Percentiles rank a stretch among this genome's conserved stretches.
phyloP scores from a whole-genome alignment of 2,797 vertebrate species.

The Serranus cabrilla region DNA sequence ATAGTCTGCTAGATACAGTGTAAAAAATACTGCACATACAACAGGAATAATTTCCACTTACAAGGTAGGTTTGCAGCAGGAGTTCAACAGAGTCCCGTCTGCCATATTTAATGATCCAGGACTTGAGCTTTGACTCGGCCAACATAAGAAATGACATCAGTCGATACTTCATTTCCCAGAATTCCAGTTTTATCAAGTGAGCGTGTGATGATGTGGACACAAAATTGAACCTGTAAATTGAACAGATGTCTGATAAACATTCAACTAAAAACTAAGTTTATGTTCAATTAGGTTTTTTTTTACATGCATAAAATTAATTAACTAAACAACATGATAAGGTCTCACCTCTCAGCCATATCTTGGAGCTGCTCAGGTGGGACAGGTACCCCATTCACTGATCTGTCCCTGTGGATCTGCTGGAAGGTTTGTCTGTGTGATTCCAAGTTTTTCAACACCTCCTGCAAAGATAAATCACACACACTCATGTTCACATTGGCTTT shows the following conservation, averaged over 20 bases:
- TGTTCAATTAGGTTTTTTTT: too few relatives aligned
- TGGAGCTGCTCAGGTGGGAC: constrained; percentile 96
- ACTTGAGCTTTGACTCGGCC: constrained; percentile 98
- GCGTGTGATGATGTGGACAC: constrained; percentile 94
- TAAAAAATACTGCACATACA: neutral
- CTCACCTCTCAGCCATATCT: constrained; percentile 97
- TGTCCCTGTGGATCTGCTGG: constrained; percentile 94
- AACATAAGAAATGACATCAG: constrained; percentile 95
- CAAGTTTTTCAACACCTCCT: constrained; percentile 97
- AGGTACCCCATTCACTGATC: constrained; percentile 95
- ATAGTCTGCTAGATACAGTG: neutral
- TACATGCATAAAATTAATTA: neutral
- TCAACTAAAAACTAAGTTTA: neutral
- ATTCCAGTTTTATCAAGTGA: constrained; percentile 98
- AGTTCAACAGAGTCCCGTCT: constrained; percentile 95
- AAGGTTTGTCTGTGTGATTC: constrained; percentile 95
- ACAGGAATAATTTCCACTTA: constrained; percentile 78
- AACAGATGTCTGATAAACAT: neutral
- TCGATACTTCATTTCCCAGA: constrained; percentile 98
- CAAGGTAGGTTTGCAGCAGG: constrained; percentile 94
- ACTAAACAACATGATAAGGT: neutral
- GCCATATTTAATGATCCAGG: constrained; percentile 99
- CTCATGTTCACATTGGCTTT: neutral
- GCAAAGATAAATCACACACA: constrained; percentile 32
- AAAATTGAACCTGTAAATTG: constrained; percentile 91